A percentile compares a stretch with the other conserved stretches of the same genome.
phyloP scores from a whole-genome alignment of 2,113 vertebrate species.

The Cavia aperea region DNA sequence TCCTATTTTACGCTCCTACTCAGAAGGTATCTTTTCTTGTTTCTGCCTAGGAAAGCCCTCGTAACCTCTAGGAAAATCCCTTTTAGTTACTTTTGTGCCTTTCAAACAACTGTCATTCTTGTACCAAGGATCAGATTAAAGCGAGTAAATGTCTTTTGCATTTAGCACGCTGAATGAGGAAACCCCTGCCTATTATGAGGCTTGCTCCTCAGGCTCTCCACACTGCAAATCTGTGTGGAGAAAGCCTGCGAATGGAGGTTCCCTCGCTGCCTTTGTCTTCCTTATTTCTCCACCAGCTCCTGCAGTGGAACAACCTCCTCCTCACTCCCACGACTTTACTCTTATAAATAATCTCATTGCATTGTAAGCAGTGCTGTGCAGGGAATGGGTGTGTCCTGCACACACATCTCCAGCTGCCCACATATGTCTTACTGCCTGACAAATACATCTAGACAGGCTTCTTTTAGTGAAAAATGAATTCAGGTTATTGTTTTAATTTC shows the following conservation, averaged over 20 bases:
- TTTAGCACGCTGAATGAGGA: not conserved
- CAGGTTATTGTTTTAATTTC: not conserved
- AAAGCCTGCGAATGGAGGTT: constrained; percentile 1
- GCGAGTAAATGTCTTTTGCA: not conserved
- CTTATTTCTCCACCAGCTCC: not conserved
- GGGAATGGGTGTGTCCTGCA: constrained; percentile 46
- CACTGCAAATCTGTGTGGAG: not conserved
- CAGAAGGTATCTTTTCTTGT: not conserved
- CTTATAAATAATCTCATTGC: constrained; percentile 50
- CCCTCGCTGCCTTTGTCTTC: not conserved
- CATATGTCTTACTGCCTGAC: constrained; percentile 47
- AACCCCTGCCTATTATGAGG: not conserved
- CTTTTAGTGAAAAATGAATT: constrained; percentile 1
- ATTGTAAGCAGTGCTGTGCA: constrained; percentile 35
- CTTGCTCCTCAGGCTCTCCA: not conserved
- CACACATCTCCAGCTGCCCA: constrained; percentile 39
- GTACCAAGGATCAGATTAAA: constrained; percentile 19
- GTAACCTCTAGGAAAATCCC: constrained; percentile 24
- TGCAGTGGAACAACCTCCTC: constrained; percentile 13
- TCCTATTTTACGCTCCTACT: not conserved
- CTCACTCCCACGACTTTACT: constrained; percentile 39
- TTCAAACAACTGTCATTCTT: constrained; percentile 28
- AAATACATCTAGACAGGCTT: constrained; percentile 34
- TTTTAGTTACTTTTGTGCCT: constrained; percentile 45
- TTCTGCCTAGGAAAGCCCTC: constrained; percentile 23